Evolutionary conservation across 1,140 invertebrate species (phyloP), one percentile per base, ranked within the genome.

Genomic region (Eumeta japonica): DNA sequence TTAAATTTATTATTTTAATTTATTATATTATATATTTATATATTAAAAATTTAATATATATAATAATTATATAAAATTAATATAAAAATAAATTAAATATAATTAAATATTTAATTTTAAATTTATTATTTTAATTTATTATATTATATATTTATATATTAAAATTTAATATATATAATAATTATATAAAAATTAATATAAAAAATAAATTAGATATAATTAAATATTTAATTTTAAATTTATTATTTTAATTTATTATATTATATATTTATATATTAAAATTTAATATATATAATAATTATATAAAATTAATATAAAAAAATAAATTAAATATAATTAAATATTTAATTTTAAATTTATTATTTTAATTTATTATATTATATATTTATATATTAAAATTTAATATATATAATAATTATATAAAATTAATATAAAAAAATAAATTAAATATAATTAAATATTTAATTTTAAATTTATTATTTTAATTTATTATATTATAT

Each of bases 21-120:
- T 44, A 36, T 38, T 39, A 41, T 30, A 35, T 46, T 43, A 45
- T 44, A 42, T 44, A 46, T 50, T 34, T 39, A 41, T 39, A 44
- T 35, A 41, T 37, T 35, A 43, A 29, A 18, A 78, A 73, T 68
- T 60, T 78, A 70, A 76, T 68, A 60, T 73, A 78, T 78, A 77
- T 57, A 54, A 36, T 35, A 34, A 29, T 39, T 37, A 16, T 33
- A 30, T 38, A 57, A 60, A 61, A 51, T 72, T 48, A 63, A 36
- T 43, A 51, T 35, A n/a, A n/a, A n/a, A n/a, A n/a, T n/a, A n/a
- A n/a, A n/a, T n/a, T n/a, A n/a, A n/a, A n/a, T n/a, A n/a, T n/a
- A n/a, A n/a, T n/a, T n/a, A n/a, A n/a, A n/a, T n/a, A n/a, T n/a
- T n/a, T n/a, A n/a, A n/a, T n/a, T n/a, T n/a, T n/a, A n/a, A n/a